These are phyloP conservation scores for Eristalinus aeneus DNA, from an alignment of 2,888 invertebrate species.

Conservation along the genomic window DNA sequence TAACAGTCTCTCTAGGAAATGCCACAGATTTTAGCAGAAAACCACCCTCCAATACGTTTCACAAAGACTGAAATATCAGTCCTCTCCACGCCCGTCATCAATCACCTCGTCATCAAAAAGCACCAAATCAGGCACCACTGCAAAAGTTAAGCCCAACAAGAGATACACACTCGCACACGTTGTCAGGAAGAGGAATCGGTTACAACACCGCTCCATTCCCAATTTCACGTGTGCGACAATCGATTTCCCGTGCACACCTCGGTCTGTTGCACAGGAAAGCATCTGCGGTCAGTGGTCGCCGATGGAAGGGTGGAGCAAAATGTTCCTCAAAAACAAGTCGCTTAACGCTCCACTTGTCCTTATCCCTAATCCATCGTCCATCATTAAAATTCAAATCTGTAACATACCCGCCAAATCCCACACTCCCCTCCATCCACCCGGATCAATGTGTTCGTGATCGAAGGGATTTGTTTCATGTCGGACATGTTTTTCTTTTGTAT, in stretches of 20 bases:
- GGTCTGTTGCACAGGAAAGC: background rate
- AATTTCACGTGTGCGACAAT: background rate
- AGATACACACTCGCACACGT: background rate
- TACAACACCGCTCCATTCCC: background rate
- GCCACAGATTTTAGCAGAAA: too few relatives aligned
- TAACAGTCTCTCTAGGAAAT: too few relatives aligned
- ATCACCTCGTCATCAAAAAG: too few relatives aligned
- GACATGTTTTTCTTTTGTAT: constrained; percentile 18
- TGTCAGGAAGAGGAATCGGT: background rate
- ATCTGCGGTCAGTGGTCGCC: background rate
- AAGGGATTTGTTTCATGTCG: constrained; percentile 53
- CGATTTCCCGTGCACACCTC: background rate
- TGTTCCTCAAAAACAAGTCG: background rate
- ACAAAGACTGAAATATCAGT: too few relatives aligned
- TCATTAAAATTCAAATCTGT: constrained; percentile 44
- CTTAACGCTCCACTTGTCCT: background rate
- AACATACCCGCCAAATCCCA: background rate
- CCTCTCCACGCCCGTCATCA: too few relatives aligned
- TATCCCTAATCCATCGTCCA: constrained; percentile 7
- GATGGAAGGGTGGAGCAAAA: background rate
- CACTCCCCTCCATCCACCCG: background rate
- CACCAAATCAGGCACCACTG: too few relatives aligned
- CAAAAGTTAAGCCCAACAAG: background rate
- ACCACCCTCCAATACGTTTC: too few relatives aligned
- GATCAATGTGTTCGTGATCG: constrained; percentile 45